These are phyloP conservation scores for Pelobates fuscus DNA, from an alignment of 2,113 vertebrate species.

Conservation along the genomic window DNA sequence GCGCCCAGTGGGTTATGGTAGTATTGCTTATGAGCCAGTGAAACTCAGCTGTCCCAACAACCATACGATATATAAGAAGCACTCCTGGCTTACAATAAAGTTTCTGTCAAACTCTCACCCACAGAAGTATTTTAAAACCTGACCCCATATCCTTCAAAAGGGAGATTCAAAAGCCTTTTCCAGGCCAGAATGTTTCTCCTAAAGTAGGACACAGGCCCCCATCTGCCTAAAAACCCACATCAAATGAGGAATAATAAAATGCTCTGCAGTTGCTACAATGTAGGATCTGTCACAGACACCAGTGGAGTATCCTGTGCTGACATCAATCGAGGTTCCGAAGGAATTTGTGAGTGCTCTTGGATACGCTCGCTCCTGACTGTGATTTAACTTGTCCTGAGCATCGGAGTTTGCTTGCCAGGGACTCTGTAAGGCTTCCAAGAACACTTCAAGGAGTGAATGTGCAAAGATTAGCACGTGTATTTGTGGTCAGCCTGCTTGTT, in stretches of 20 bases:
- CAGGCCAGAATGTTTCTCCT: slow-evolving; percentile 8
- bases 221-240: slow-evolving; percentile 22
- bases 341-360: background rate
- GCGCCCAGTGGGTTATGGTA: background rate
- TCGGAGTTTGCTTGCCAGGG: slow-evolving; percentile 1
- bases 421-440: slow-evolving; percentile 6
- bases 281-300: slow-evolving; percentile 24
- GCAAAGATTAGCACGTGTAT: slow-evolving; percentile 20
- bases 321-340: slow-evolving; percentile 6
- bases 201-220: background rate
- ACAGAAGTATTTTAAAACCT: slow-evolving; percentile 30
- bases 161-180: slow-evolving; percentile 6
- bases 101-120: slow-evolving; percentile 21
- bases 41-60: slow-evolving; percentile 17
- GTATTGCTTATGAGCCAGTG: background rate
- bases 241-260: slow-evolving; percentile 30
- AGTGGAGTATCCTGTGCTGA: background rate
- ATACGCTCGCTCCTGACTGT: background rate
- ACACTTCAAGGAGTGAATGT: background rate
- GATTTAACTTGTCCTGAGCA: slow-evolving; percentile 11
- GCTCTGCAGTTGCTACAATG: slow-evolving; percentile 7
- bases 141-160: slow-evolving; percentile 42
- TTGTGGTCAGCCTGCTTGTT: slow-evolving; percentile 2
- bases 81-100: background rate
- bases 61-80: slow-evolving; percentile 13